Evolutionary conservation across 2,888 invertebrate species (phyloP), one percentile per base, ranked within the genome.

Genomic region (Amphimallon solstitiale): DNA sequence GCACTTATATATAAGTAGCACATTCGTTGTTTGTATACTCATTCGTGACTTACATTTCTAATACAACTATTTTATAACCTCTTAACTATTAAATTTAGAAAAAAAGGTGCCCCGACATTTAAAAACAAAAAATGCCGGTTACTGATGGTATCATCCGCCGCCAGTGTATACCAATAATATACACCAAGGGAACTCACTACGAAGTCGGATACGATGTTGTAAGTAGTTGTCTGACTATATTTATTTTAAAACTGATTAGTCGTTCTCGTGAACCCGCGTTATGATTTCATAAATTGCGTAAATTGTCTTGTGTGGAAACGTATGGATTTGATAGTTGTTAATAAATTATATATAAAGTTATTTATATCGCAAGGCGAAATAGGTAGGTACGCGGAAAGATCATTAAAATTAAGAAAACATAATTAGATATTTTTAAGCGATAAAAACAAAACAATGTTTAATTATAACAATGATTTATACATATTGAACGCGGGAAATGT

Each of bases 121-220:
- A 5, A 5, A 43, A 9, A 17, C n/a, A 23, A 21, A 54, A 56
- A 62, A 80, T 80, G 79, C 79, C 81, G 21, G 78, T 76, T 9
- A 76, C 74, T 63, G 79, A 79, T 72, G 78, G 75, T 56, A 76
- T 82, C 64, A 83, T 82, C 2, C 79, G 89, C 67, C 83, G 91
- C 65, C 87, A 90, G 71, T 87, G 86, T 5, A 90, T 95, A 65
- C 94, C 94, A 0, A 88, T 94, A 15, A 83, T 95, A 54, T 89
- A 92, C 79, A 89, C 91, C 1, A 85, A 87, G 70, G 95, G 95
- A 61, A 92, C 90, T 0, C 91, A 94, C 80, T 94, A 94, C 78
- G 93, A 94, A 78, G 91, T 95, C 60, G 95, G 95, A 68, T 94
- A 86, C 77, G 93, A 94, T 84, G 89, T 93, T 84, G 95, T 95